Evolutionary conservation across 2,797 vertebrate genomes (phyloP), one percentile per base, ranked within the genome.

Genomic region (Semotilus atromaculatus): DNA sequence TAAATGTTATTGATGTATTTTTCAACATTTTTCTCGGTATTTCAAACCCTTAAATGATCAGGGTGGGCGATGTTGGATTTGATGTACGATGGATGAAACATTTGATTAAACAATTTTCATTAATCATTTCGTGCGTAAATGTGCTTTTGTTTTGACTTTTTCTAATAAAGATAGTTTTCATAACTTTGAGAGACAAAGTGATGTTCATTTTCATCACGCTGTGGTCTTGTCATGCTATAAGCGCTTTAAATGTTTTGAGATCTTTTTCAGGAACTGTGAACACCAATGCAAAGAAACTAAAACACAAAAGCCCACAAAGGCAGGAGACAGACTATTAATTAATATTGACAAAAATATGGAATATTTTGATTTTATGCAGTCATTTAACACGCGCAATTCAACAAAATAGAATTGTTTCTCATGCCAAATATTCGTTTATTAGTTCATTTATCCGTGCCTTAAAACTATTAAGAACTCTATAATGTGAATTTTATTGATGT

Each of bases 51-150:
- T 19, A 19, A 43, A 38, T 71, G 58, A 34, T 48, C 64, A 60
- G 48, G 55, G 48, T 19, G 26, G 74, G 45, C n/a, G 48, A 19
- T 78, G 45, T 38, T 75, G 74, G 66, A 67, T 77, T 80, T 85
- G 29, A 74, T 85, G 86, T 85, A 53, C 40, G 66, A 34, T 82
- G 62, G 66, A 34, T 82, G 51, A 80, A 85, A 73, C 80, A 80
- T 80, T 85, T 82, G 75, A 87, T 87, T 84, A 82, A 87, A 86
- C 75, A 11, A 45, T 71, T 88, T 97, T 97, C 97, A 95, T 96
- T 97, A 97, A 97, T 96, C 92, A 94, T 86, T 70, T 38, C 74
- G 18, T 80, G 80, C 51, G 67, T 77, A 51, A 31, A 64, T 64
- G 75, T 72, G 43, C 51, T 81, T 75, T 80, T 83, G 70, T 85